Evolutionary conservation across 1,140 invertebrate genomes (phyloP), one percentile per base, ranked within the genome.

Genomic region (Coenobita brevimanus): DNA sequence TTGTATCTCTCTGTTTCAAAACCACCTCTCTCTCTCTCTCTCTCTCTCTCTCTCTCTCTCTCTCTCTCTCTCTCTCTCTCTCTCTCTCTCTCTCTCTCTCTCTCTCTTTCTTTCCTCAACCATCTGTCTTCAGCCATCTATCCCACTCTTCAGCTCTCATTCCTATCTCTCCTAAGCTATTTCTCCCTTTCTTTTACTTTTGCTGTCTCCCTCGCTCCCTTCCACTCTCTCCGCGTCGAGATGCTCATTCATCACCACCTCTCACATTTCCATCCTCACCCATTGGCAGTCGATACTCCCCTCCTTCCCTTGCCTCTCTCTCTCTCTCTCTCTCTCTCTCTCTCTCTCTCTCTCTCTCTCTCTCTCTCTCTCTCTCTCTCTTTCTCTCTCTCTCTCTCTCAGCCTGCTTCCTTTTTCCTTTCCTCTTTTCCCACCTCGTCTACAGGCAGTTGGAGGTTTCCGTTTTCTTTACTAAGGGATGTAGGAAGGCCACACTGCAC

Each of bases 261-360:
- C 82, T 84, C 82, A 84, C 69, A 82, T 75, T 84, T 84, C 82
- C 82, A 84, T 84, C 76, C 76, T 84, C 82, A 84, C 82, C 50
- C 82, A 84, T 84, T 84, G 82, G 82, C 69, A 84, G 69, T 84
- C 82, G 82, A 84, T 84, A 84, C 82, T 60, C n/a, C n/a, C n/a
- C n/a, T n/a, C n/a, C n/a, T n/a, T n/a, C n/a, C n/a, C n/a, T n/a
- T n/a, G n/a, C n/a, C 75, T 84, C 62, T 50, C 82, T 54, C 75
- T 84, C 76, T 84, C 62, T 69, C 82, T 3, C 76, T 69, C 76
- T 75, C 69, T 76, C 69, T 78, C 50, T 64, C 67, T 86, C 83
- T 86, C 73, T 75, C 73, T 50, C 43, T 84, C 38, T 75, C 38
- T 75, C 69, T 84, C 64, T 84, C 83, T 86, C 71, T 86, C 73